Base-by-base conservation (phyloP, 2,888 invertebrate genomes). In the Perizoma flavofasciatum region DNA sequence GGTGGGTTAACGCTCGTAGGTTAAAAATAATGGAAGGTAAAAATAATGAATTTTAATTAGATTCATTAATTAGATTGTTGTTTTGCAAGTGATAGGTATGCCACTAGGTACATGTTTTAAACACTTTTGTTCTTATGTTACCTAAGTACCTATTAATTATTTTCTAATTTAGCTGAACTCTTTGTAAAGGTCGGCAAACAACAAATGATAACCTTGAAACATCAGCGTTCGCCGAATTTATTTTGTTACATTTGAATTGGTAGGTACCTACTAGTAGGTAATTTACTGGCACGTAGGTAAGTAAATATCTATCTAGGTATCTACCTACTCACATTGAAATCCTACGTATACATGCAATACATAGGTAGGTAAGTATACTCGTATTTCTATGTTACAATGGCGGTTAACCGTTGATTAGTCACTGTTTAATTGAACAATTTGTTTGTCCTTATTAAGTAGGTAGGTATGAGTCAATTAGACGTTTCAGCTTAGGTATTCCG, bases 131-230 rank as follows among this genome's bases (percentile, higher is more conserved):
- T 2, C 22, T 22, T 2, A 22, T 22, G 22, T 37, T n/a, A n/a
- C n/a, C n/a, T n/a, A 37, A 8, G 37, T 37, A 37, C 37, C 37
- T 22, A 22, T 22, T 22, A 1, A 6, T 11, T 59, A 53, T 50
- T 58, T 47, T 56, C 41, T 49, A 65, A 60, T 61, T 60, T 64
- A 69, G 55, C 67, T 69, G 69, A 73, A 72, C 65, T 66, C 44
- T 66, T 22, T 66, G 63, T 67, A 75, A 81, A 83, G 84, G 82
- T 82, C 78, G 56, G 43, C 58, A 63, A 76, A 70, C 75, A 70
- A 65, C 66, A 68, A 77, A 75, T 68, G 65, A 45, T 72, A 75
- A 70, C 83, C 83, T 84, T 83, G 82, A 74, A 73, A 53, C 53
- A 73, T 53, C 53, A 37, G 37, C 1, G 7, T 68, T 61, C 63